Percentiles rank a stretch among this genome's conserved stretches.
phyloP scores from a whole-genome alignment of 2,888 invertebrate genomes.

The Romanomermis culicivorax region DNA sequence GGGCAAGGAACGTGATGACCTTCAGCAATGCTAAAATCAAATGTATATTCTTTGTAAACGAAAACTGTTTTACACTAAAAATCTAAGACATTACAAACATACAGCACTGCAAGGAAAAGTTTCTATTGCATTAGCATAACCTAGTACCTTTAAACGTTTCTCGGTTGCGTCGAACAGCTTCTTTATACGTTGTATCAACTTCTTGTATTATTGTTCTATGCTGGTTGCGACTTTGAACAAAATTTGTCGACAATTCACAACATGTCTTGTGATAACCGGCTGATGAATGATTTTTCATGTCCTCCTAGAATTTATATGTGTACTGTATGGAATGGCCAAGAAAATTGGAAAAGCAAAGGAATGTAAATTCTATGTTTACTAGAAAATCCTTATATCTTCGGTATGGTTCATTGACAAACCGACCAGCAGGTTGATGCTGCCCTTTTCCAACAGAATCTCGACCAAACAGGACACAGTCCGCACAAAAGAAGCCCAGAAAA shows the following conservation, averaged over 20 bases:
- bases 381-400: neutral
- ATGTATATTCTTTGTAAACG: neutral
- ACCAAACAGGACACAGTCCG: constrained; percentile 3
- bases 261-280: neutral
- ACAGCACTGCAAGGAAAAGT: no score
- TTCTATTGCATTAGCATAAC: no score
- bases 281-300: neutral
- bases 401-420: neutral
- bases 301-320: no score
- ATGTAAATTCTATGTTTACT: no score
- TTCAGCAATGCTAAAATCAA: constrained; percentile 1
- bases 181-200: neutral
- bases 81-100: no score
- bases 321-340: no score
- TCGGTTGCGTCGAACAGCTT: neutral
- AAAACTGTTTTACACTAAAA: no score
- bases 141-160: neutral
- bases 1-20: neutral
- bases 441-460: neutral
- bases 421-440: neutral
- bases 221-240: neutral
- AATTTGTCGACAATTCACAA: neutral
- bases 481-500: constrained; percentile 2
- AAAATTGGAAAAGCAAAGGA: no score
- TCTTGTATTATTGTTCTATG: neutral